Percentiles rank a stretch among this genome's conserved stretches.
Evolutionary conservation across 2,888 invertebrate species (phyloP).

Genomic region (Noctua pronuba): DNA sequence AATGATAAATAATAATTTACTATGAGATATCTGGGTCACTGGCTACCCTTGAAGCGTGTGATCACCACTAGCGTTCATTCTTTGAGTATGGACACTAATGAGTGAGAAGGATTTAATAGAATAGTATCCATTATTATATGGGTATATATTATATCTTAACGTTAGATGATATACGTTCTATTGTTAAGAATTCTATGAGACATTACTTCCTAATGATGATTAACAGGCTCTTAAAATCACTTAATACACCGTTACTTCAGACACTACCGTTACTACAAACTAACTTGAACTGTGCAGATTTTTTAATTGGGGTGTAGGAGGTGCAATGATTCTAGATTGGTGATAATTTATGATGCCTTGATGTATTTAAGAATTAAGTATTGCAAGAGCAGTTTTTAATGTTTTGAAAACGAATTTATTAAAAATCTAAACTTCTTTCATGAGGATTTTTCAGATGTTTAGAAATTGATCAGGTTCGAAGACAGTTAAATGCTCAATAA

Average conservation of each 20-base stretch:
- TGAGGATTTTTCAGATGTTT: neutral
- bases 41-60: conserved; percentile 8
- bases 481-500: neutral
- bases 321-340: neutral
- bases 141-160: neutral
- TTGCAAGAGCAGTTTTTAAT: neutral
- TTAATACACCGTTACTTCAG: conserved; percentile 6
- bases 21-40: neutral
- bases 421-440: neutral
- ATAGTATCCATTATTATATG: no score
- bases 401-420: neutral
- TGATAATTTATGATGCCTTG: neutral
- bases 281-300: neutral
- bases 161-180: neutral
- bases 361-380: neutral
- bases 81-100: neutral
- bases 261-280: conserved; percentile 13
- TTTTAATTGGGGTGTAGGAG: neutral
- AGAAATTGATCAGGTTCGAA: neutral
- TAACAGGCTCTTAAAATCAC: neutral
- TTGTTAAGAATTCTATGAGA: conserved; percentile 8
- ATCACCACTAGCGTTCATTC: neutral
- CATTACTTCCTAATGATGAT: neutral
- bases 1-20: conserved; percentile 4
- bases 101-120: conserved; percentile 20